Evolutionary conservation across 2,797 vertebrate genomes (phyloP).

Genomic region (Micromesistius poutassou): DNA sequence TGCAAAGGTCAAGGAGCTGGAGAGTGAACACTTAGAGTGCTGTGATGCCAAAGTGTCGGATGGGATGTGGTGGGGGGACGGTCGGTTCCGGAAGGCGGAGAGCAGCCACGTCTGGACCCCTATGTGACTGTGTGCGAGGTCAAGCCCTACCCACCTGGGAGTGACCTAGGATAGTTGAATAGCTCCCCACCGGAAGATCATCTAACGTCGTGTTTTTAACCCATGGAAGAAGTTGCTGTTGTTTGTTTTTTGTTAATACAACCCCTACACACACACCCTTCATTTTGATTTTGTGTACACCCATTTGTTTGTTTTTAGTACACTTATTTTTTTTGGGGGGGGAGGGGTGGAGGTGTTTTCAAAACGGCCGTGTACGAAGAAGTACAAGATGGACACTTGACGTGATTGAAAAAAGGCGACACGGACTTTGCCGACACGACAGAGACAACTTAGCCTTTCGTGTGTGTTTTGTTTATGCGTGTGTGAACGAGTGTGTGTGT

Average conservation of each 20-base stretch:
- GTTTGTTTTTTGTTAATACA: constrained; percentile 44
- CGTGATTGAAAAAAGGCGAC: constrained; percentile 47
- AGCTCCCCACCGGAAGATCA: constrained; percentile 44
- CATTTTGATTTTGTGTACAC: constrained; percentile 43
- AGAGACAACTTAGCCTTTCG: constrained; percentile 70
- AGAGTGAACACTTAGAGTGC: constrained; percentile 17
- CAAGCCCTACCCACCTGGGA: not conserved
- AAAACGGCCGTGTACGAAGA: constrained; percentile 55
- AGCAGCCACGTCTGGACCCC: not conserved
- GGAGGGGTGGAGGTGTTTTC: constrained; percentile 43
- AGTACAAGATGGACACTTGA: constrained; percentile 49
- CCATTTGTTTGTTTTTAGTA: constrained; percentile 24
- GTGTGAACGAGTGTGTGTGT: constrained; percentile 9
- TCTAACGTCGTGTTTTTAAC: constrained; percentile 51
- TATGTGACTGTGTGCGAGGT: not conserved
- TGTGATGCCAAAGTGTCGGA: constrained; percentile 35
- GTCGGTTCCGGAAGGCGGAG: not conserved
- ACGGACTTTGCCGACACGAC: constrained; percentile 58
- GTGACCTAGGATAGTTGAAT: constrained; percentile 59
- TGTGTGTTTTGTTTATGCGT: constrained; percentile 55
- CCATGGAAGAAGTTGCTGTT: constrained; percentile 37
- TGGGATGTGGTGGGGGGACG: constrained; percentile 7
- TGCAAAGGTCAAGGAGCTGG: constrained; percentile 50
- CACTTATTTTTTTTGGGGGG: constrained; percentile 29
- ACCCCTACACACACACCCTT: constrained; percentile 18